Evolutionary conservation across 2,888 invertebrate genomes (phyloP).

Genomic region (Adela reaumurella): DNA sequence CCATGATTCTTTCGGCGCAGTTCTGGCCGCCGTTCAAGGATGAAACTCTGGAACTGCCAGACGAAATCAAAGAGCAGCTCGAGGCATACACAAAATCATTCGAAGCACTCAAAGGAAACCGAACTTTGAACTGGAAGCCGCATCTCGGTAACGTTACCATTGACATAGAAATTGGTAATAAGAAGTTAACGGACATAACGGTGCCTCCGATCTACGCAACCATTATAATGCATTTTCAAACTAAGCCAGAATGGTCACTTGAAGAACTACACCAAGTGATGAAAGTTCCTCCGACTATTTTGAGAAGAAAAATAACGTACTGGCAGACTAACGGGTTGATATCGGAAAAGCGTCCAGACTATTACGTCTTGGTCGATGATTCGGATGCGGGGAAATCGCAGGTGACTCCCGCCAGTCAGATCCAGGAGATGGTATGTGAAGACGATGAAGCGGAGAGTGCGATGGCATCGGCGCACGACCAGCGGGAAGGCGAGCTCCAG

Average conservation of each 20-base stretch:
- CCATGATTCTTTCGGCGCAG: conserved; percentile 94
- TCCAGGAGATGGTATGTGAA: conserved; percentile 69
- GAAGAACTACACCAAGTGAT: conserved; percentile 82
- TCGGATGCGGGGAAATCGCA: conserved; percentile 51
- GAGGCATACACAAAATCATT: conserved; percentile 86
- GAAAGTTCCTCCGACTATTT: conserved; percentile 81
- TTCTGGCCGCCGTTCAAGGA: conserved; percentile 98
- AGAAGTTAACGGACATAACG: conserved; percentile 68
- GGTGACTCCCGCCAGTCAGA: conserved; percentile 48
- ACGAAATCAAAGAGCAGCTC: conserved; percentile 73
- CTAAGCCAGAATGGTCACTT: conserved; percentile 79
- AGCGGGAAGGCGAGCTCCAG: conserved; percentile 90
- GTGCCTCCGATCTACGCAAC: conserved; percentile 94
- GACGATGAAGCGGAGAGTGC: conserved; percentile 92
- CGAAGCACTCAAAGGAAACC: conserved; percentile 86
- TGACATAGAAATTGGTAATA: conserved; percentile 82
- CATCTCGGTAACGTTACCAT: conserved; percentile 89
- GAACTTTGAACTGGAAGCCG: conserved; percentile 91
- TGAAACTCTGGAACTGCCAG: conserved; percentile 85
- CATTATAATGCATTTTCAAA: conserved; percentile 89
- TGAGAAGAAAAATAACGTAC: conserved; percentile 83
- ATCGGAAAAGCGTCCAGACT: conserved; percentile 70
- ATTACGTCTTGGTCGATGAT: conserved; percentile 69
- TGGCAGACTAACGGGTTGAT: conserved; percentile 94
- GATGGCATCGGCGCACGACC: conserved; percentile 92